Evolutionary conservation across 2,113 vertebrate genomes (phyloP), one percentile per base, ranked within the genome.

Genomic region (Lucifuga dentata): DNA sequence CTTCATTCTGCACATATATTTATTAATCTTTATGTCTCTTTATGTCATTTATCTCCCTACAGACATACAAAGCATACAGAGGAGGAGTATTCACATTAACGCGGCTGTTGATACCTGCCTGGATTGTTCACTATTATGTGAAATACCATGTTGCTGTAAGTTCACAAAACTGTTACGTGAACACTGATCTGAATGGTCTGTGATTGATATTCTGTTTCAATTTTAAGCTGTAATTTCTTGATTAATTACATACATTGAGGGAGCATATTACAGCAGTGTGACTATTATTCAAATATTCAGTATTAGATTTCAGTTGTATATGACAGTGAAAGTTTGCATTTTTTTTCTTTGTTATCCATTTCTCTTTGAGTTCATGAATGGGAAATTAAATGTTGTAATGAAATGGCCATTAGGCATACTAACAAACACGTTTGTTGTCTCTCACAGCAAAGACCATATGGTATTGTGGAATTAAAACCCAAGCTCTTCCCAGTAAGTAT

Each of bases 141-240:
- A 97, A 97, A 70, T 97, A 97, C 77, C 95, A 97, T 15, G 0
- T 94, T 36, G 5, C 35, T 76, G 96, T 97, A 93, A 95, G 95
- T 95, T 44, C 32, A 33, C 5, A 15, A 7, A 50, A 41, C 44
- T 39, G 0, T 33, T 46, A 26, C 7, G 7, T 29, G 26, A 29
- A 7, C 26, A n/a, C n/a, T n/a, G n/a, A n/a, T n/a, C n/a, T n/a
- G n/a, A n/a, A n/a, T n/a, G n/a, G n/a, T n/a, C n/a, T n/a, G n/a
- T n/a, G n/a, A n/a, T n/a, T n/a, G n/a, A n/a, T n/a, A n/a, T n/a
- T n/a, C n/a, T n/a, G n/a, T n/a, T n/a, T n/a, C n/a, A n/a, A n/a
- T n/a, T n/a, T n/a, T n/a, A n/a, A n/a, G n/a, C n/a, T n/a, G n/a
- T n/a, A n/a, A n/a, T n/a, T n/a, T n/a, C n/a, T n/a, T n/a, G n/a